Evolutionary conservation across 1,140 invertebrate genomes (phyloP).

Genomic region (Bombus breviceps): DNA sequence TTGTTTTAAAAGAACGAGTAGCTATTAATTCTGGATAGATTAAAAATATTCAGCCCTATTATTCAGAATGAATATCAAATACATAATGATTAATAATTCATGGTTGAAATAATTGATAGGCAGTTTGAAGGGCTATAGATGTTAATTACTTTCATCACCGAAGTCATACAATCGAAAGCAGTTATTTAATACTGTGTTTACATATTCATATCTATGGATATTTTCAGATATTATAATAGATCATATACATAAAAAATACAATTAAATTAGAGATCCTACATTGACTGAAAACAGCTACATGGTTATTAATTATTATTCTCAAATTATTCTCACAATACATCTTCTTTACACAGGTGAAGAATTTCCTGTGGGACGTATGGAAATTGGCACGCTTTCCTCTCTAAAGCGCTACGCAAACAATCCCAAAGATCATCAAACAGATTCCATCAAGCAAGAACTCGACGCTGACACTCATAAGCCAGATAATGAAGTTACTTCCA

Average conservation of each 20-base stretch:
- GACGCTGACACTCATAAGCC: neutral
- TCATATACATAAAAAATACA: neutral
- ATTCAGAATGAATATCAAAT: neutral
- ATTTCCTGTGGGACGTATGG: slow-evolving; percentile 79
- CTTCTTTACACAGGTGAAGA: slow-evolving; percentile 74
- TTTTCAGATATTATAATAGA: neutral
- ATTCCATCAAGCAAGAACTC: slow-evolving; percentile 47
- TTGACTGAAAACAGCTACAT: neutral
- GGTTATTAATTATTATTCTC: neutral
- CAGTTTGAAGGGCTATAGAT: neutral
- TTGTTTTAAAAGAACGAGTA: neutral
- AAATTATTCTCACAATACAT: neutral
- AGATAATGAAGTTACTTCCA: neutral
- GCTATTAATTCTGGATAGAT: neutral
- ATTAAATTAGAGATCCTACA: neutral
- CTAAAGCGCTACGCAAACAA: slow-evolving; percentile 73
- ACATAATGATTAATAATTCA: too few relatives aligned
- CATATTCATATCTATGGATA: neutral
- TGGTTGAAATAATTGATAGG: neutral
- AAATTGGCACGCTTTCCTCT: slow-evolving; percentile 72
- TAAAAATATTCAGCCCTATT: neutral
- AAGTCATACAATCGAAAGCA: neutral
- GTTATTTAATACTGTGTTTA: neutral
- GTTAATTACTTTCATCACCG: neutral
- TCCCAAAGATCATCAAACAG: slow-evolving; percentile 68